Evolutionary conservation across 2,113 vertebrate genomes (phyloP).

Genomic region (Urocynchramus pylzowi): DNA sequence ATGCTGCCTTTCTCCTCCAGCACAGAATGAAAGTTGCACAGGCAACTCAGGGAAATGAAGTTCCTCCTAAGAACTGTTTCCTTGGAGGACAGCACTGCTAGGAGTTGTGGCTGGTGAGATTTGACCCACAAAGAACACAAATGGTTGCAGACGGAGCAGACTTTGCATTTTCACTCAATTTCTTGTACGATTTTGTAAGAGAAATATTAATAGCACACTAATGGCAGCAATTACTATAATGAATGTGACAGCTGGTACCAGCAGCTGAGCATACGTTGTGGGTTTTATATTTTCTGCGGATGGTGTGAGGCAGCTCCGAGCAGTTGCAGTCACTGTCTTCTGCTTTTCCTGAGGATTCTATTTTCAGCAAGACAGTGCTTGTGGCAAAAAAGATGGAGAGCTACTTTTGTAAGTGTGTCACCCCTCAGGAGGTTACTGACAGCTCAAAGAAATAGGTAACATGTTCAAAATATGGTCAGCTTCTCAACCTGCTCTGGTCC

Average conservation of each 20-base stretch:
- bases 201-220: slow-evolving; percentile 61
- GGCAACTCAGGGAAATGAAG: background rate
- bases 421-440: background rate
- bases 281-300: background rate
- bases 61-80: background rate
- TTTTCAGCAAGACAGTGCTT: slow-evolving; percentile 8
- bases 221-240: slow-evolving; percentile 51
- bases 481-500: background rate
- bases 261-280: background rate
- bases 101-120: background rate
- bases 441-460: background rate
- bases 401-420: background rate
- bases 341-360: slow-evolving; percentile 7
- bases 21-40: background rate
- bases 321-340: background rate
- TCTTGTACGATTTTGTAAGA: background rate
- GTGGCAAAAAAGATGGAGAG: background rate
- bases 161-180: background rate
- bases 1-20: background rate
- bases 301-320: background rate
- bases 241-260: slow-evolving; percentile 56
- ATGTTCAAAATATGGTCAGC: background rate
- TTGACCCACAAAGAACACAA: background rate
- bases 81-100: background rate
- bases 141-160: background rate